Base-by-base conservation (phyloP, 2,113 vertebrate species). In the Romanogobio albipinnatus region DNA sequence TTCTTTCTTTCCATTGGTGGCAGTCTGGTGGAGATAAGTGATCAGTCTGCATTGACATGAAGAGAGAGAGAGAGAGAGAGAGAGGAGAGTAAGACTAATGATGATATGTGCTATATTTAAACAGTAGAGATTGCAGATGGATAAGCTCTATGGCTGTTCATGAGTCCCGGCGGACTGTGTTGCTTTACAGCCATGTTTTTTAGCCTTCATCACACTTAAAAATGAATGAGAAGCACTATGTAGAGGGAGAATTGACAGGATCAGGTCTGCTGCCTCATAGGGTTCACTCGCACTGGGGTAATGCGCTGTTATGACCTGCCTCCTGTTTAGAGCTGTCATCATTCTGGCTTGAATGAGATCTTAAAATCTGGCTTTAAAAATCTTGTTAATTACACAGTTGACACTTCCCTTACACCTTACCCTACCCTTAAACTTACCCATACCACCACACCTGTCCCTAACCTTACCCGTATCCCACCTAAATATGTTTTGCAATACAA, bases 21-120 rank as follows among this genome's bases (percentile, higher is more conserved):
- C 0, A 2, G 29, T 29, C 29, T 29, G 29, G 29, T 36, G 6
- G 59, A 64, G 77, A 71, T 19, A 36, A n/a, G 70, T 64, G 43
- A 66, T 85, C 68, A 66, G 58, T 82, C 33, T 56, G 36, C 85
- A 45, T 39, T 78, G 66, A 26, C 56, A 76, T 19, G 39, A 4
- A 73, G 39, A 79, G 81, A 77, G 45, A 68, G 61, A 84, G n/a
- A 66, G 75, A 62, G 76, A 70, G 62, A 76, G 70, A 4, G 43
- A 68, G n/a, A 66, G 15, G 43, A 70, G 29, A 19, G 61, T 15
- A 64, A 80, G 76, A 85, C 64, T 80, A 73, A 80, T 85, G 76
- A 82, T 78, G 74, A 86, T 33, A 71, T 73, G 64, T 24, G 22
- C 17, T 80, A 62, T 84, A 74, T 84, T 83, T 59, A 83, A 86